Percentiles rank a stretch among this genome's conserved stretches.
Conservation (phyloP, 2,888 invertebrate species). For the Ferrisia virgata region DNA sequence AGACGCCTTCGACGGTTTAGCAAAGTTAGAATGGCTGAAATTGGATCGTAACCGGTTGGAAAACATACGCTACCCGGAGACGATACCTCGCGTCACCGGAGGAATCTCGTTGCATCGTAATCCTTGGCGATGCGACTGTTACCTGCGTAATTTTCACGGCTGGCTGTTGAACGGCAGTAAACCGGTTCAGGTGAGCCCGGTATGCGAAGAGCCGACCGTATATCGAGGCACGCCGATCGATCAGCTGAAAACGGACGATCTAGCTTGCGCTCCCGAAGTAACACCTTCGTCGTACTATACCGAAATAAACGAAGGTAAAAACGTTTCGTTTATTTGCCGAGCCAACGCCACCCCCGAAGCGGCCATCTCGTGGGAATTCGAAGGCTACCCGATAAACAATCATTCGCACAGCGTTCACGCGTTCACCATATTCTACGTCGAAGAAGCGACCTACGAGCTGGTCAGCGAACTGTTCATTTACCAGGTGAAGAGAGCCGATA, state of each 20-base stretch:
- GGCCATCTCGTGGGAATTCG: slow-evolving; percentile 78
- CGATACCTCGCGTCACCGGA: slow-evolving; percentile 71
- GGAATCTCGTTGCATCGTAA: slow-evolving; percentile 81
- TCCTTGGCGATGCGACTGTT: slow-evolving; percentile 86
- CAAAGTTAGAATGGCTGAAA: slow-evolving; percentile 78
- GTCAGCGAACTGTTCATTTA: slow-evolving; percentile 75
- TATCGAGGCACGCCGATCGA: slow-evolving; percentile 67
- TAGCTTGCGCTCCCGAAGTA: slow-evolving; percentile 79
- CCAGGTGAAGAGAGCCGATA: slow-evolving; percentile 73
- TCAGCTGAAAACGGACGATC: slow-evolving; percentile 64
- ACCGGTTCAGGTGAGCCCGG: slow-evolving; percentile 73
- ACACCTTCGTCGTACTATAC: slow-evolving; percentile 68
- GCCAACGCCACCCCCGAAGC: slow-evolving; percentile 79
- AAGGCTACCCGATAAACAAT: slow-evolving; percentile 73
- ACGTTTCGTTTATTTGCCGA: slow-evolving; percentile 75
- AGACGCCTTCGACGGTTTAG: slow-evolving; percentile 76
- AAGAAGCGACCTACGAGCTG: slow-evolving; percentile 71
- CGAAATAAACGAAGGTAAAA: slow-evolving; percentile 73
- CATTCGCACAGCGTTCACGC: slow-evolving; percentile 62
- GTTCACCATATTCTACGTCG: slow-evolving; percentile 56
- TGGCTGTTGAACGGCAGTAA: slow-evolving; percentile 73
- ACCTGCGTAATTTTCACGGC: slow-evolving; percentile 69
- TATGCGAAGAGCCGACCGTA: slow-evolving; percentile 68
- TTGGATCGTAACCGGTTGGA: slow-evolving; percentile 74
- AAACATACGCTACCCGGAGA: slow-evolving; percentile 53